Conservation (phyloP, 1,140 invertebrate genomes). For the Drosophila arawakana region DNA sequence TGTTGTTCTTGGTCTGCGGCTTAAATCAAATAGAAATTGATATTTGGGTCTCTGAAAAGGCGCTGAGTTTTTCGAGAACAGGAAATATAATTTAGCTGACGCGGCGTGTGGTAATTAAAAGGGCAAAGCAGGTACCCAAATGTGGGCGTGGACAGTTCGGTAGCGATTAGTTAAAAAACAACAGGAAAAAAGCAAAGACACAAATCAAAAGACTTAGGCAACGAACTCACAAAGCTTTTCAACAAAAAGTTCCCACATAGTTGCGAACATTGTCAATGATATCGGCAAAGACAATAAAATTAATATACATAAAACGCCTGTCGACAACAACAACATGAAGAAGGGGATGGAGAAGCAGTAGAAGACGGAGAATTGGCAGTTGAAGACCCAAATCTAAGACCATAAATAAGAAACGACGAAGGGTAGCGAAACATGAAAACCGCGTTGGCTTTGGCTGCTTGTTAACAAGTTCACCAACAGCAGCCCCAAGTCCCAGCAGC, state of each 20-base stretch:
- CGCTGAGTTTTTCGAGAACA: slow-evolving; percentile 65
- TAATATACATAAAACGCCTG: slow-evolving; percentile 71
- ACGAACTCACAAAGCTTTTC: slow-evolving; percentile 53
- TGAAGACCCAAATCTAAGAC: slow-evolving; percentile 73
- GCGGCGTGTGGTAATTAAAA: slow-evolving; percentile 82
- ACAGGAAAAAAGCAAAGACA: slow-evolving; percentile 17
- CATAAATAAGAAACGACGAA: slow-evolving; percentile 66
- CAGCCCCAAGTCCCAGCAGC: slow-evolving; percentile 5
- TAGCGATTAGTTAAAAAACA: slow-evolving; percentile 66
- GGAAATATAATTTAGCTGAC: slow-evolving; percentile 82
- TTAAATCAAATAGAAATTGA: slow-evolving; percentile 73
- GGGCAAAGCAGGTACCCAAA: slow-evolving; percentile 73
- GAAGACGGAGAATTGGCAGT: slow-evolving; percentile 17
- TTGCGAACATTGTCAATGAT: slow-evolving; percentile 68
- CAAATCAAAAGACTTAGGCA: slow-evolving; percentile 82
- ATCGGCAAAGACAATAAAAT: slow-evolving; percentile 76
- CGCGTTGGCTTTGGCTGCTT: slow-evolving; percentile 58
- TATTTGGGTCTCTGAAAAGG: slow-evolving; percentile 50
- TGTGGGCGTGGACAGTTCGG: slow-evolving; percentile 66
- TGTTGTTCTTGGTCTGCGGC: slow-evolving; percentile 52
- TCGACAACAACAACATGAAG: slow-evolving; percentile 40
- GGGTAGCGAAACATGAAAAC: slow-evolving; percentile 68
- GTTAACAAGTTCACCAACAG: slow-evolving; percentile 77
- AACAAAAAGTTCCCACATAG: slow-evolving; percentile 68
- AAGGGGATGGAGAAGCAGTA: not conserved